Evolutionary conservation across 2,888 invertebrate species (phyloP).

Genomic region (Sarcophaga caerulescens): DNA sequence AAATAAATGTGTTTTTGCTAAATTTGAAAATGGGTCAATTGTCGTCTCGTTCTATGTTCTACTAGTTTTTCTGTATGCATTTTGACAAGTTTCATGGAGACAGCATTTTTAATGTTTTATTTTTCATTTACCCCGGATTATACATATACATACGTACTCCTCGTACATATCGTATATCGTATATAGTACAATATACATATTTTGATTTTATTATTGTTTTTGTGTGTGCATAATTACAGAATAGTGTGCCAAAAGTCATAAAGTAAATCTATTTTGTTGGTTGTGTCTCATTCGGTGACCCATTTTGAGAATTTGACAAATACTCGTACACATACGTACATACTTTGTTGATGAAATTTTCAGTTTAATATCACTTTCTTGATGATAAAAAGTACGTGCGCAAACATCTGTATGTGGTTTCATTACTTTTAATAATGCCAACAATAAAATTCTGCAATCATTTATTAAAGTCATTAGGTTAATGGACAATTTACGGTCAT

Average conservation of each 20-base stretch:
- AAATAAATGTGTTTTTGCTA: not conserved
- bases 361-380: slow-evolving; percentile 20
- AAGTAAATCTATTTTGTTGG: slow-evolving; percentile 51
- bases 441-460: not conserved
- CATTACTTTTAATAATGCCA: not conserved
- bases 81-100: not conserved
- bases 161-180: not conserved
- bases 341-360: slow-evolving; percentile 50
- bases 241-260: slow-evolving; percentile 64
- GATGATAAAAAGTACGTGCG: not conserved
- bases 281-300: slow-evolving; percentile 36
- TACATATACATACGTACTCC: no score
- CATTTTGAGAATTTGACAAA: slow-evolving; percentile 45
- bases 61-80: not conserved
- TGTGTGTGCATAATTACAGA: slow-evolving; percentile 5
- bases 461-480: not conserved
- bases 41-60: not conserved
- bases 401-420: not conserved
- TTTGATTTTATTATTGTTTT: slow-evolving; percentile 32
- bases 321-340: slow-evolving; percentile 15
- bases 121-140: not conserved
- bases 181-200: not conserved
- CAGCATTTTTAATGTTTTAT: not conserved
- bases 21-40: not conserved
- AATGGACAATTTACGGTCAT: not conserved